Percentiles rank a stretch among this genome's conserved stretches.
phyloP scores from a whole-genome alignment of 2,797 vertebrate species.

The Silurus lanzhouensis region DNA sequence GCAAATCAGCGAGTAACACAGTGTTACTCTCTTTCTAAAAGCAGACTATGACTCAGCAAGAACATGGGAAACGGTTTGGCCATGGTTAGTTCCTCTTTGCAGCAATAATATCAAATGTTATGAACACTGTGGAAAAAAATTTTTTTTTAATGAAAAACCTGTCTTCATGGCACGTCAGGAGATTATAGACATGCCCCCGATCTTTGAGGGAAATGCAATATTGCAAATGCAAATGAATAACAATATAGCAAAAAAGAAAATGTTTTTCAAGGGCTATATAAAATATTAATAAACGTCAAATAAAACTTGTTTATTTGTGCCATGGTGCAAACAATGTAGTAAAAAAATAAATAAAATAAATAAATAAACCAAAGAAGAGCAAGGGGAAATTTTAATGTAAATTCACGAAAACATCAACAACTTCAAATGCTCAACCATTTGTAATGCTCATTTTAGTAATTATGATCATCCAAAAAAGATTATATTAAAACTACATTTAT shows the following conservation, averaged over 20 bases:
- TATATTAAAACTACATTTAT: background rate
- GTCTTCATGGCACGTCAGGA: background rate
- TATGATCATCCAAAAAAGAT: background rate
- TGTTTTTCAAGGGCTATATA: background rate
- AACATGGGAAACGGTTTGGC: background rate
- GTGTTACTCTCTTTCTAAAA: conserved; percentile 51
- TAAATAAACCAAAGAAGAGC: background rate
- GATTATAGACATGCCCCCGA: conserved; percentile 3
- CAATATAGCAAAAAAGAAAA: background rate
- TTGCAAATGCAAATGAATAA: background rate
- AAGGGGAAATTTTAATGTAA: background rate
- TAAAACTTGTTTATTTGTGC: background rate
- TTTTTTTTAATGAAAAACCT: background rate
- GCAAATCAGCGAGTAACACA: conserved; percentile 51
- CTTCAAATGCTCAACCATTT: background rate
- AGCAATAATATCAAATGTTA: background rate
- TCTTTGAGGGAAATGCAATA: background rate
- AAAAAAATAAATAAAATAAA: background rate
- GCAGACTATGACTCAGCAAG: conserved; percentile 55
- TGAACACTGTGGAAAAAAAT: background rate
- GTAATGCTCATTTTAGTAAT: background rate
- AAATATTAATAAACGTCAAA: background rate
- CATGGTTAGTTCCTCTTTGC: conserved; percentile 8
- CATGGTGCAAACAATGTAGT: background rate
- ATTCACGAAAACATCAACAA: background rate